phyloP scores from a whole-genome alignment of 1,140 invertebrate genomes.

The Bathynomus jamesi region DNA sequence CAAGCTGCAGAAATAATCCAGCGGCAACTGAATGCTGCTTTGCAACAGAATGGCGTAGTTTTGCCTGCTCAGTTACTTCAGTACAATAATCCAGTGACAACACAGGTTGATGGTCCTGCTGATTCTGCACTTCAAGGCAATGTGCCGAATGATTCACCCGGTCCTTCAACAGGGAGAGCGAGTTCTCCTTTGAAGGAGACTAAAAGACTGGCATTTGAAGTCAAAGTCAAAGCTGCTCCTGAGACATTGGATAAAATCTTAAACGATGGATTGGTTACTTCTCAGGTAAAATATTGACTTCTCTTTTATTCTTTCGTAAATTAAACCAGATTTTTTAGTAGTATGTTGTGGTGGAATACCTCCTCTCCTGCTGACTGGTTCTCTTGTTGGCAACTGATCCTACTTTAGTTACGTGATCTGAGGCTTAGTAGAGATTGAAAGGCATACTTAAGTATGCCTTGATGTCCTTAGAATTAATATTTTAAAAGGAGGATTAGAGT shows the following conservation, averaged over 20 bases:
- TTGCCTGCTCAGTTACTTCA: slow-evolving; percentile 31
- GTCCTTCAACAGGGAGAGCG: background rate
- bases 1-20: slow-evolving; percentile 63
- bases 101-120: slow-evolving; percentile 17
- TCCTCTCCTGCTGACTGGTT: no score
- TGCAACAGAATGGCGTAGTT: slow-evolving; percentile 46
- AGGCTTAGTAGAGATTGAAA: no score
- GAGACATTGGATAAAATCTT: background rate
- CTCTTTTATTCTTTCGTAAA: no score
- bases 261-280: background rate
- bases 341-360: no score
- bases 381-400: no score
- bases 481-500: no score
- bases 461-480: no score
- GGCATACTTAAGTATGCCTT: no score
- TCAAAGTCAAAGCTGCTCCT: background rate
- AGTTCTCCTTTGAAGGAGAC: background rate
- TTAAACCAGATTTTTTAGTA: no score
- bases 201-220: no score
- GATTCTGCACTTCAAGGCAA: background rate
- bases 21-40: slow-evolving; percentile 75
- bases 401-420: no score
- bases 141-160: background rate
- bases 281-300: no score
- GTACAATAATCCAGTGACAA: slow-evolving; percentile 18